Base-by-base conservation (phyloP, 2,888 invertebrate species). In the Amphipoea oculea region DNA sequence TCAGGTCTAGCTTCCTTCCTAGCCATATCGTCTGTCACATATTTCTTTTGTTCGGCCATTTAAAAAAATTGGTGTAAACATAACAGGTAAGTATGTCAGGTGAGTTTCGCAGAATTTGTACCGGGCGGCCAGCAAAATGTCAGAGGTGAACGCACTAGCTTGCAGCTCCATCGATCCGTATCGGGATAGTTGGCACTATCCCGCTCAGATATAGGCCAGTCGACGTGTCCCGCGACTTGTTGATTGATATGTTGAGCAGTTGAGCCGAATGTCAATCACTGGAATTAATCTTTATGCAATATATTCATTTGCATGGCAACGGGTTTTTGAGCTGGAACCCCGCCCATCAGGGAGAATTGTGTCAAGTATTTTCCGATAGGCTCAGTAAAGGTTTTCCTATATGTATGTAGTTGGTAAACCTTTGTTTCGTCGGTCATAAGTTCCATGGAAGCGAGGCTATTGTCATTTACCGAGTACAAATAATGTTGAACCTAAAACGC, bases 151-250 rank as follows among this genome's bases (percentile, higher is more conserved):
- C 82, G 89, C 72, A 84, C 90, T 57, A n/a, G 66, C 23, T 40
- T 85, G 88, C 86, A 88, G 80, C 83, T 82, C 82, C 79, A 90
- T 90, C 88, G 90, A 90, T 90, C 87, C 78, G 85, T 85, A 88
- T 86, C 82, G 67, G 74, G 57, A 29, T 67, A 78, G 81, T 88
- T 79, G 87, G 77, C 77, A 84, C 63, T 42, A 77, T 45, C 68
- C 82, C 60, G 72, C 62, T 78, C 66, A 70, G 42, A 86, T 86
- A 66, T 80, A 80, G 85, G 86, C 51, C 81, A 77, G 66, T 70
- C 57, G 77, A 86, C 67, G 20, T 60, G 77, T 85, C 42, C 62
- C 5, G 12, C 85, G 65, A 86, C 65, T 80, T 65, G 86, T 86
- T 75, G 82, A 66, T 67, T 72, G 72, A 85, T 68, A 40, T 20